Percentiles rank a stretch among this genome's conserved stretches.
phyloP scores from a whole-genome alignment of 2,113 vertebrate genomes.

The Corythornis cristatus region DNA sequence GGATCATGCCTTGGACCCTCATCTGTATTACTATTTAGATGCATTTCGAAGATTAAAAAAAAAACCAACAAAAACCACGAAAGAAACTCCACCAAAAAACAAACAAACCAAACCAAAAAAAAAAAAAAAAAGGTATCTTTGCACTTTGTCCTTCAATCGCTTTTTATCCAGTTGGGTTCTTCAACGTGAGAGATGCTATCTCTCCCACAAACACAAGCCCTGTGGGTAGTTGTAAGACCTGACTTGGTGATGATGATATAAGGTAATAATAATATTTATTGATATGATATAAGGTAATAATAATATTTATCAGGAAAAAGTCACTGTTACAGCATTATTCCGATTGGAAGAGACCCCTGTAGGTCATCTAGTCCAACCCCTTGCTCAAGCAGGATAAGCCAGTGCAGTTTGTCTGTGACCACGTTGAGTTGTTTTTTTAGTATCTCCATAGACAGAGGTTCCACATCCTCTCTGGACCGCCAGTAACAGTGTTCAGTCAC shows the following conservation, averaged over 20 bases:
- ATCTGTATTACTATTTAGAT: not conserved
- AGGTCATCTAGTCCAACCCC: not conserved
- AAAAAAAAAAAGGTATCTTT: not conserved
- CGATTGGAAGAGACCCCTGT: not conserved
- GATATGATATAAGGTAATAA: not conserved
- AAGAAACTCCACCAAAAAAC: no score
- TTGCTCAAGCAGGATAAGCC: not conserved
- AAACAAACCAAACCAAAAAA: no score
- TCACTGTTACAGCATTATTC: not conserved
- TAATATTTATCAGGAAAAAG: not conserved
- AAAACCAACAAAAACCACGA: not conserved
- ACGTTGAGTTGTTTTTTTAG: not conserved
- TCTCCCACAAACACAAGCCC: not conserved
- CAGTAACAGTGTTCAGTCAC: not conserved
- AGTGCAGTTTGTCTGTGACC: not conserved
- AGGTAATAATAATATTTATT: no score
- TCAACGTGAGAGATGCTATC: not conserved
- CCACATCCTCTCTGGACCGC: not conserved
- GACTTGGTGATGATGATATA: not conserved
- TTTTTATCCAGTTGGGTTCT: accelerated
- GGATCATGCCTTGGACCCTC: not conserved
- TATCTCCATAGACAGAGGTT: not conserved
- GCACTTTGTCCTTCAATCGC: not conserved
- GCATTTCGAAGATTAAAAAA: not conserved
- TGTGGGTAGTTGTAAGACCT: not conserved